A percentile compares a stretch with the other conserved stretches of the same genome.
These are phyloP conservation scores for Carcharodon carcharias DNA, from an alignment of 2,797 vertebrate genomes.

Conservation along the genomic window DNA sequence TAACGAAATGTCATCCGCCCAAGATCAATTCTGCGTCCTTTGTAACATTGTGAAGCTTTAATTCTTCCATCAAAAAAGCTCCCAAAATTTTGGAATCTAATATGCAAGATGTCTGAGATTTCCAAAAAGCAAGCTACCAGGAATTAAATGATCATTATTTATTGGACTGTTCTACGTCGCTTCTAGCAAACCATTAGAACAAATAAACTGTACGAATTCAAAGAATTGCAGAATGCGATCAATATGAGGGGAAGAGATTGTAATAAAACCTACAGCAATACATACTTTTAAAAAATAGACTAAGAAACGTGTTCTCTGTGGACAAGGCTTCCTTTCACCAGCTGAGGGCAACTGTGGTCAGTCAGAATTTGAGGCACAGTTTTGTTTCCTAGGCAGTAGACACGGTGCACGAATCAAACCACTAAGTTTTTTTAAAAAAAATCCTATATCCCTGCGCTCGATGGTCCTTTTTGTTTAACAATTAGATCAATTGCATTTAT, in stretches of 20 bases:
- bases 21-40: neutral
- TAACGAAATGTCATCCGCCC: neutral
- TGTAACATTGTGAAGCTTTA: neutral
- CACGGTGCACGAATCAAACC: neutral
- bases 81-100: too few relatives aligned
- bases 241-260: neutral
- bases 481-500: neutral
- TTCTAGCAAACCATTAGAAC: neutral
- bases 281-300: neutral
- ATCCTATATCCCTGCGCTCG: too few relatives aligned
- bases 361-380: neutral
- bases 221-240: neutral
- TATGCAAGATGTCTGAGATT: neutral
- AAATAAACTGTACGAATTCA: neutral
- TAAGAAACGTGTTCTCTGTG: neutral
- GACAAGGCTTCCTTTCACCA: constrained; percentile 30
- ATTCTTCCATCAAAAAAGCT: neutral
- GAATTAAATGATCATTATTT: too few relatives aligned
- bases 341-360: constrained; percentile 33
- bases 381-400: neutral
- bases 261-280: neutral
- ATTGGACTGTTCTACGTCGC: neutral
- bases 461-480: neutral
- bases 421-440: neutral
- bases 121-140: neutral